Evolutionary conservation across 2,113 vertebrate species (phyloP).

Genomic region (Enhydra lutris): DNA sequence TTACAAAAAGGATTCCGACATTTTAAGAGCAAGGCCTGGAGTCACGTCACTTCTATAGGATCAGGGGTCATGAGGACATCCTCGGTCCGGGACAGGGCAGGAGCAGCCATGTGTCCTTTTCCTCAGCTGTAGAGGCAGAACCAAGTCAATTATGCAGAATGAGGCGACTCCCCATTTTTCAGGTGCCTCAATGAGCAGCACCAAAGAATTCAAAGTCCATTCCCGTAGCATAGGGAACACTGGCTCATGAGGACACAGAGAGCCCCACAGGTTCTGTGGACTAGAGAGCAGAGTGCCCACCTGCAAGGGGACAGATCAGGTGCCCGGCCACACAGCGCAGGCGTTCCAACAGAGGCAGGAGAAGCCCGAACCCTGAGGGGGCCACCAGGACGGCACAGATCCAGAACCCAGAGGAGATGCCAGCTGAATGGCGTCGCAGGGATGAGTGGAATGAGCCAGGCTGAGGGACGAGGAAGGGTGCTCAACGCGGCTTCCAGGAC

Average conservation of each 20-base stretch:
- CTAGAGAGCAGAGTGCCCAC: background rate
- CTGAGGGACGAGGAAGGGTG: background rate
- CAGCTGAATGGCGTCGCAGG: background rate
- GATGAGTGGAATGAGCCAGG: rapidly evolving
- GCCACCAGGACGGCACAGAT: rapidly evolving
- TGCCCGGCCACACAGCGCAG: rapidly evolving
- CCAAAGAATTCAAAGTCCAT: background rate
- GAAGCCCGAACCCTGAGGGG: background rate
- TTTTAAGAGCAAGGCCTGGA: background rate
- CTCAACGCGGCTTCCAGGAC: background rate
- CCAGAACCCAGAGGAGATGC: background rate
- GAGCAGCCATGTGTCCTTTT: too few relatives aligned
- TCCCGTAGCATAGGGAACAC: background rate
- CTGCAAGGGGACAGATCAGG: background rate
- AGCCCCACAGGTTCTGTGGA: background rate
- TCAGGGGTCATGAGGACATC: too few relatives aligned
- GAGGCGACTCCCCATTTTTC: background rate
- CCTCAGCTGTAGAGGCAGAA: background rate
- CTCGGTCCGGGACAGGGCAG: too few relatives aligned
- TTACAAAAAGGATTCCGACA: background rate
- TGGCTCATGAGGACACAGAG: background rate
- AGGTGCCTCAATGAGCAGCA: background rate
- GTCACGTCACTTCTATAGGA: background rate
- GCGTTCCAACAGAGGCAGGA: background rate
- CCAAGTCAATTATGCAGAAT: background rate